Conservation (phyloP, 2,888 invertebrate species). For the Malachius bipustulatus region DNA sequence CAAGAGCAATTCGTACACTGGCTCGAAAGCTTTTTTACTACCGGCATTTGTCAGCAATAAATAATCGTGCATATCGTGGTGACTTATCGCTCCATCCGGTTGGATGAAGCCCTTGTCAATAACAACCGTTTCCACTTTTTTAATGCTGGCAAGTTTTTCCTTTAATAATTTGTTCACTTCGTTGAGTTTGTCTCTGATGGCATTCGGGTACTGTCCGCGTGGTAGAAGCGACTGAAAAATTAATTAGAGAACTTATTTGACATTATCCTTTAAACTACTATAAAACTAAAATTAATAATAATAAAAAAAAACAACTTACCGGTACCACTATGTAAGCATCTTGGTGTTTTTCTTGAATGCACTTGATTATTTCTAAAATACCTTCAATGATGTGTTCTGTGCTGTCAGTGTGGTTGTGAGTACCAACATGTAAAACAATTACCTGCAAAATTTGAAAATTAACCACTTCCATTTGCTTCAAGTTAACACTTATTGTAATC, state of each 20-base stretch:
- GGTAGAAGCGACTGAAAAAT: conserved; percentile 76
- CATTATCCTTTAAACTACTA: too few relatives aligned
- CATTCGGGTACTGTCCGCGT: conserved; percentile 76
- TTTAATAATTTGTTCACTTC: conserved; percentile 63
- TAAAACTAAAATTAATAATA: too few relatives aligned
- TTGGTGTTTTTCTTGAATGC: conserved; percentile 64
- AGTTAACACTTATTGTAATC: too few relatives aligned
- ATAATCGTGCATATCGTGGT: conserved; percentile 88
- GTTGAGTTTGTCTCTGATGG: conserved; percentile 61
- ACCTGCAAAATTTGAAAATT: conserved; percentile 44
- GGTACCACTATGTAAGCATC: conserved; percentile 72
- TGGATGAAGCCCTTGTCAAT: conserved; percentile 72
- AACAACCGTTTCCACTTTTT: conserved; percentile 64
- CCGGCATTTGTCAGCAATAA: conserved; percentile 77
- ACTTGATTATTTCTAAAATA: conserved; percentile 62
- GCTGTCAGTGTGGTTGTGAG: conserved; percentile 71
- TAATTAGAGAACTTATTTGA: too few relatives aligned
- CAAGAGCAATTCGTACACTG: conserved; percentile 65
- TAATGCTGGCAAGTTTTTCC: conserved; percentile 46
- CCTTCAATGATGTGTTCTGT: conserved; percentile 75
- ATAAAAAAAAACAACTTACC: conserved; percentile 45
- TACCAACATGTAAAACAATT: conserved; percentile 77
- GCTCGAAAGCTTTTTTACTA: conserved; percentile 76
- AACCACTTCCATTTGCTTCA: too few relatives aligned
- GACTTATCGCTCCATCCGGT: conserved; percentile 69